Conservation (phyloP, 1,140 invertebrate species). For the Chironomus striatipennis region DNA sequence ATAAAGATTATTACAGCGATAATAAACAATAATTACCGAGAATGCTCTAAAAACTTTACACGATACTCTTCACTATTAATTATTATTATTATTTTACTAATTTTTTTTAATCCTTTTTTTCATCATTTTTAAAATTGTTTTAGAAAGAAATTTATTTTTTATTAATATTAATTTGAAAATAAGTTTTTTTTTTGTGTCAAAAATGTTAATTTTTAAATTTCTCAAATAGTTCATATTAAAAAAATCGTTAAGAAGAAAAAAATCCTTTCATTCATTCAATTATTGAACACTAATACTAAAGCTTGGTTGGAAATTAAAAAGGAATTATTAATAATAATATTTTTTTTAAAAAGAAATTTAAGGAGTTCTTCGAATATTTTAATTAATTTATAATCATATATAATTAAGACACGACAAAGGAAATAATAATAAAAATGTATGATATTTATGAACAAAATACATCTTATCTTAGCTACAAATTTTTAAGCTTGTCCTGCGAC, state of each 20-base stretch:
- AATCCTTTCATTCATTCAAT: background rate
- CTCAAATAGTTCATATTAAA: too few species aligned
- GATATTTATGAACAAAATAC: background rate
- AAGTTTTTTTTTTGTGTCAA: too few species aligned
- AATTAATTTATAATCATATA: background rate
- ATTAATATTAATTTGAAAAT: background rate
- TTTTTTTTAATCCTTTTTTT: too few species aligned
- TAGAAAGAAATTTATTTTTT: background rate
- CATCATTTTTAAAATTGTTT: background rate
- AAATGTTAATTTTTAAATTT: background rate
- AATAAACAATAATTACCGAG: background rate
- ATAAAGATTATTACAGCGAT: background rate
- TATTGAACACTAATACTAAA: constrained; percentile 14
- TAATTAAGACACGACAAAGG: constrained; percentile 1
- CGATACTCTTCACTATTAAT: background rate
- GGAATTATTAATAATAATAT: background rate
- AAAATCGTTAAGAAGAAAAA: too few species aligned
- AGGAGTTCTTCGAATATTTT: too few species aligned
- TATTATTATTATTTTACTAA: too few species aligned
- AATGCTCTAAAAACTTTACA: background rate
- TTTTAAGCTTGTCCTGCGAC: background rate
- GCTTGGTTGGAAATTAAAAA: background rate
- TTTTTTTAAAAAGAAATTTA: too few species aligned
- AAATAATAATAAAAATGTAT: background rate
- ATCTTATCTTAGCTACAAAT: background rate